phyloP scores from a whole-genome alignment of 2,797 vertebrate species.

The Diplodus sargus region DNA sequence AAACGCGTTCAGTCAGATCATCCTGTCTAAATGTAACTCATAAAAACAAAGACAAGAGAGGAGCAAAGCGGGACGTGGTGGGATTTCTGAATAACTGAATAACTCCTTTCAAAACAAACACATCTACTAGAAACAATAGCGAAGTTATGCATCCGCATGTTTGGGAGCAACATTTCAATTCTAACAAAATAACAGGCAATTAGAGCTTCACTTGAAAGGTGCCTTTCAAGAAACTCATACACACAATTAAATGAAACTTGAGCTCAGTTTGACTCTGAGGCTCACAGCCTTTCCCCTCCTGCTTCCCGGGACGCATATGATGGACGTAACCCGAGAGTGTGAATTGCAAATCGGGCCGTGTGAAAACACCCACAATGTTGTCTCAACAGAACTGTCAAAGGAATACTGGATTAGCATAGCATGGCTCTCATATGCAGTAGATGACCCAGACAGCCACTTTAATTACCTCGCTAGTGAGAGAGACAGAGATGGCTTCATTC shows the following conservation, averaged over 20 bases:
- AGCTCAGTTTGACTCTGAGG: constrained; percentile 36
- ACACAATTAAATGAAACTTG: constrained; percentile 54
- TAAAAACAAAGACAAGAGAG: constrained; percentile 5
- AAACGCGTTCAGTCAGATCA: neutral
- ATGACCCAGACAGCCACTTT: constrained; percentile 58
- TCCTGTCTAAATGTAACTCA: neutral
- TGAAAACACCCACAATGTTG: constrained; percentile 67
- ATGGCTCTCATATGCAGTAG: constrained; percentile 47
- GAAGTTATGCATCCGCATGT: constrained; percentile 1
- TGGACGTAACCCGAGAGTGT: constrained; percentile 75
- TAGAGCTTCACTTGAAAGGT: constrained; percentile 56
- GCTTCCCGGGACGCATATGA: constrained; percentile 50
- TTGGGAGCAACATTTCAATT: constrained; percentile 40
- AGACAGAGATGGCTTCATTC: constrained; percentile 65
- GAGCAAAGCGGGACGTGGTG: too few relatives aligned
- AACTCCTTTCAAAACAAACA: constrained; percentile 26
- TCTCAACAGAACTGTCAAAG: constrained; percentile 73
- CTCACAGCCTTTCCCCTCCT: constrained; percentile 33
- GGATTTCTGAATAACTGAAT: constrained; percentile 40
- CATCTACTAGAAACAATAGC: constrained; percentile 27
- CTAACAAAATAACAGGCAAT: constrained; percentile 58
- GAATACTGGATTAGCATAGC: constrained; percentile 69
- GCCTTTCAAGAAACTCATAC: constrained; percentile 43
- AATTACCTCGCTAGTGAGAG: constrained; percentile 61
- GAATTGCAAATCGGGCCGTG: constrained; percentile 77